Evolutionary conservation across 2,888 invertebrate species (phyloP).

Genomic region (Piscicola geometra): DNA sequence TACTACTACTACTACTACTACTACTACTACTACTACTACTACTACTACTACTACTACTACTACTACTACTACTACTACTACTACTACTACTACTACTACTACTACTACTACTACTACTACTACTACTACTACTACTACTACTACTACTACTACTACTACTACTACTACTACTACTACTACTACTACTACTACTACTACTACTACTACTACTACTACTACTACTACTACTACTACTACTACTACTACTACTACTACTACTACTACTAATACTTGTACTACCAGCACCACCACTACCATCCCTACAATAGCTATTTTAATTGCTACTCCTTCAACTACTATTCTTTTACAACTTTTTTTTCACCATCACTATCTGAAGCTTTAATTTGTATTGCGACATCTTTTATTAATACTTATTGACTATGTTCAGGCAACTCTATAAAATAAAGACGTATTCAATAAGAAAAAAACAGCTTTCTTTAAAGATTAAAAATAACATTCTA

Average conservation of each 20-base stretch:
- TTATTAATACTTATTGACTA: too few species aligned
- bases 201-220: slow-evolving; percentile 18
- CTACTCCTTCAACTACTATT: too few species aligned
- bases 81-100: slow-evolving; percentile 16
- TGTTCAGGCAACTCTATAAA: too few species aligned
- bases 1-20: slow-evolving; percentile 23
- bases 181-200: slow-evolving; percentile 27
- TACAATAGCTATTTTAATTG: background rate
- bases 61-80: slow-evolving; percentile 7
- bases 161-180: slow-evolving; percentile 25
- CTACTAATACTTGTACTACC: background rate
- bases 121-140: slow-evolving; percentile 29
- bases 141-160: slow-evolving; percentile 30
- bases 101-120: slow-evolving; percentile 15
- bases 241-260: slow-evolving; percentile 7
- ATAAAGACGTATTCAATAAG: too few species aligned
- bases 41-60: slow-evolving; percentile 8
- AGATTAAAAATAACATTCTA: too few species aligned
- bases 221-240: slow-evolving; percentile 4
- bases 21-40: slow-evolving; percentile 14
- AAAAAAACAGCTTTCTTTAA: too few species aligned
- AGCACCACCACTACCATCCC: background rate
- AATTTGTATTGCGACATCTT: too few species aligned
- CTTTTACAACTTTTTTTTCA: too few species aligned
- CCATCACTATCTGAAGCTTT: too few species aligned